Evolutionary conservation across 64 coral and sea anemone genomes (phyloP), one percentile per base, ranked within the genome.

Genomic region (Actinia equina): DNA sequence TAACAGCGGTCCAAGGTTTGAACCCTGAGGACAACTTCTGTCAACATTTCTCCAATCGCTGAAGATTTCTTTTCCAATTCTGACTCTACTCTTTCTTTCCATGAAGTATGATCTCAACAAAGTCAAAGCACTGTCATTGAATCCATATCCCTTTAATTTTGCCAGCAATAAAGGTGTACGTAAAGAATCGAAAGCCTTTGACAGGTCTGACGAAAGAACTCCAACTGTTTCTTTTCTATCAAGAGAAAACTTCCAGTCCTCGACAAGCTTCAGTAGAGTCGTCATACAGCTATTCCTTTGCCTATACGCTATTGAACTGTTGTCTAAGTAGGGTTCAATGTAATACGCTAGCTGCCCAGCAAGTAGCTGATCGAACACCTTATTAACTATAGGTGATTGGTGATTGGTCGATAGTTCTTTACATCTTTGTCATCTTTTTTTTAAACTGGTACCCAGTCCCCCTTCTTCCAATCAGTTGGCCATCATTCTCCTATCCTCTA

Each of bases 271-370:
- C 27, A 79, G 77, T 79, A 79, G 23, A 43, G 77, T 79, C 25
- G 77, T 79, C 77, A 79, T 79, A 79, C 77, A 79, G 77, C 77
- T 79, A 79, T 79, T 79, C 77, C 77, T 76, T 76, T 76, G 4
- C 4, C 70, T 4, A 76, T 42, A 76, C 15, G 70, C 70, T 25
- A 15, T 76, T 76, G 15, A 76, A 42, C 70, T 76, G 70, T 76
- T 76, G 15, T 76, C 16, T 15, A 76, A 15, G 70, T 53, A 53
- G 52, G 52, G 52, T 53, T 53, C 52, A 53, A 53, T 53, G 11
- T 53, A 53, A 11, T 53, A 11, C 52, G 11, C 52, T 53, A 53
- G 5, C 52, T 53, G 52, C 52, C 11, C 52, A 53, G 52, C 4
- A 53, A 53, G 52, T 11, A 53, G 11, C 52, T 53, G 52, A 4